Conservation (phyloP, 2,888 invertebrate genomes). For the Cancer borealis region DNA sequence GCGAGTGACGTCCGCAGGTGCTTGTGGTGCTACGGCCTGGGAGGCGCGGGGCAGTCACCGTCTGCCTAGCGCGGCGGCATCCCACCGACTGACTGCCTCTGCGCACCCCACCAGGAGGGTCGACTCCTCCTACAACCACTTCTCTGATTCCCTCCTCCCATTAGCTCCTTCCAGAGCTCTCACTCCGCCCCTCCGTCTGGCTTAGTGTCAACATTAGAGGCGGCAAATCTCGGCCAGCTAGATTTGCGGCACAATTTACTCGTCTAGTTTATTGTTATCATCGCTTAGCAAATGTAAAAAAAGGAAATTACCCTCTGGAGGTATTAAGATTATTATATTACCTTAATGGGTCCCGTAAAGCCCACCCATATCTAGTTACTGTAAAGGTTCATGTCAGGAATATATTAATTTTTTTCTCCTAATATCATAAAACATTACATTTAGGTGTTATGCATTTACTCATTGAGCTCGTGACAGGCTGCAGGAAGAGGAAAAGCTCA, state of each 20-base stretch:
- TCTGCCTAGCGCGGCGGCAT: constrained; percentile 41
- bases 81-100: constrained; percentile 43
- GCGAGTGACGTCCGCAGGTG: neutral
- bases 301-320: constrained; percentile 29
- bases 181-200: constrained; percentile 45
- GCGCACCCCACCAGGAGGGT: constrained; percentile 41
- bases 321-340: neutral
- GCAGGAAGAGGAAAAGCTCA: neutral
- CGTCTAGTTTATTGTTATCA: constrained; percentile 38
- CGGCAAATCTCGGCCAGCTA: constrained; percentile 41
- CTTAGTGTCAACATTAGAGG: constrained; percentile 43
- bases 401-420: neutral
- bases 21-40: neutral
- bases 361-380: neutral
- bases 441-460: neutral
- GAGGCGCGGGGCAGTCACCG: constrained; percentile 22
- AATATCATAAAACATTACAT: neutral
- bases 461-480: neutral
- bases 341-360: neutral
- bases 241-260: constrained; percentile 38
- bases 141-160: constrained; percentile 38
- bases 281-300: constrained; percentile 29
- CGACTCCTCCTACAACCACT: constrained; percentile 17
- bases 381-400: neutral
- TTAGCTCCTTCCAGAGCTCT: constrained; percentile 39